Evolutionary conservation across 2,797 vertebrate species (phyloP), one percentile per base, ranked within the genome.

Genomic region (Betta splendens): DNA sequence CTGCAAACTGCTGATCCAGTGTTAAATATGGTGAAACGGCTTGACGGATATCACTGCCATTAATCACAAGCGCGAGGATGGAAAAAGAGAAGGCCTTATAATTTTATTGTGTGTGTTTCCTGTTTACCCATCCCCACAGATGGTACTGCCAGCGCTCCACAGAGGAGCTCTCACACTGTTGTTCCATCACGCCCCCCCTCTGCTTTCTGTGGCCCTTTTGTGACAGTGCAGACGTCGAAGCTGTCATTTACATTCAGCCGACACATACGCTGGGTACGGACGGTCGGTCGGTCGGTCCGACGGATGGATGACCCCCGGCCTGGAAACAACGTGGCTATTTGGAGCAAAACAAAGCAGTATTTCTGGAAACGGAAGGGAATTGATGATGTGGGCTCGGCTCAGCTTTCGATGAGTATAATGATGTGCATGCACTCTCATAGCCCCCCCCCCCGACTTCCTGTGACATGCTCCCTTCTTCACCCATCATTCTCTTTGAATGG

Each of bases 101-200:
- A 89, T 90, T 90, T 89, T 85, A 87, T 86, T 89, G 89, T 91
- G 88, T 83, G 81, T 1, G 58, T 83, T 91, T 91, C 88, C 89
- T 90, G 87, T 90, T 91, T 90, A 87, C 74, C 86, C 71, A 63
- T 83, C 77, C 50, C 56, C 86, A 85, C 90, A 93, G 88, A 92
- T 92, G 91, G 90, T 77, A 87, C 81, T 81, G 84, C 86, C 87
- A 89, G 83, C 29, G 53, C 71, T 74, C 72, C 73, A 81, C 82
- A 84, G 80, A 88, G 71, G 51, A 83, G 73, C 86, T 80, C 77
- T 86, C 72, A 77, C 85, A 64, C 87, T 86, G 86, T 89, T 84
- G 77, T 85, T 85, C 84, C 77, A 63, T 85, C 54, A 37, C 66
- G 79, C 64, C 67, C 32, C n/a, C n/a, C n/a, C n/a, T n/a, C n/a